A percentile compares a stretch with the other conserved stretches of the same genome.
Evolutionary conservation across 1,140 invertebrate genomes (phyloP).

Genomic region (Penaeus chinensis): DNA sequence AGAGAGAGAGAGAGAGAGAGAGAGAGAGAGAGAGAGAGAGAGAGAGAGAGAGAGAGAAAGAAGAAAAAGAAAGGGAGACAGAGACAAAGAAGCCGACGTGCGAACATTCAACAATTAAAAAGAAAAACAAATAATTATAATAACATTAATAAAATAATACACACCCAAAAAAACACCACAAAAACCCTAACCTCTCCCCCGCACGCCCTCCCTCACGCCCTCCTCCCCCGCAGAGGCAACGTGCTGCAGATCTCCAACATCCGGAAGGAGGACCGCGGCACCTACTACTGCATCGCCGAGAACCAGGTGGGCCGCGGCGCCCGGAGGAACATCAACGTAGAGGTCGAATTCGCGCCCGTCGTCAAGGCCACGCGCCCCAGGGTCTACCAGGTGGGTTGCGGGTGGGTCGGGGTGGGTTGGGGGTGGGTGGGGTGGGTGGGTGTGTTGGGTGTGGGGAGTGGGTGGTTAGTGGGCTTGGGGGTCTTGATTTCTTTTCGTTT

Average conservation of each 20-base stretch:
- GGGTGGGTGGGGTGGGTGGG: too few species aligned
- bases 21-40: neutral
- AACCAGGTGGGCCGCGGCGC: slow-evolving; percentile 88
- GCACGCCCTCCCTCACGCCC: too few species aligned
- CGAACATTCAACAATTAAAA: neutral
- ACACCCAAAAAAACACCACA: too few species aligned
- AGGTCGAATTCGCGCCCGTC: slow-evolving; percentile 79
- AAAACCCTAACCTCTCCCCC: neutral
- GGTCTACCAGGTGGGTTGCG: slow-evolving; percentile 59
- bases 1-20: neutral
- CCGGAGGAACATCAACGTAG: slow-evolving; percentile 86
- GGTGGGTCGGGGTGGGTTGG: too few species aligned
- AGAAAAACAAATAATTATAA: neutral
- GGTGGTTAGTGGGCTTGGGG: too few species aligned
- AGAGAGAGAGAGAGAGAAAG: neutral
- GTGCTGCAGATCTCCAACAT: slow-evolving; percentile 81
- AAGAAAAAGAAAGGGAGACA: neutral
- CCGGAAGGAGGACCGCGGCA: slow-evolving; percentile 89
- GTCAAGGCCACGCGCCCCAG: slow-evolving; percentile 77
- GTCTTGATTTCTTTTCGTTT: too few species aligned
- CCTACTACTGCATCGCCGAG: slow-evolving; percentile 93
- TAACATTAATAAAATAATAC: neutral
- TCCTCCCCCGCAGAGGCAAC: slow-evolving; percentile 76
- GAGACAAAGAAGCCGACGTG: neutral
- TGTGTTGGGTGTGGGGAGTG: too few species aligned